Base-by-base conservation (phyloP, 2,113 vertebrate genomes). In the Gadus chalcogrammus region DNA sequence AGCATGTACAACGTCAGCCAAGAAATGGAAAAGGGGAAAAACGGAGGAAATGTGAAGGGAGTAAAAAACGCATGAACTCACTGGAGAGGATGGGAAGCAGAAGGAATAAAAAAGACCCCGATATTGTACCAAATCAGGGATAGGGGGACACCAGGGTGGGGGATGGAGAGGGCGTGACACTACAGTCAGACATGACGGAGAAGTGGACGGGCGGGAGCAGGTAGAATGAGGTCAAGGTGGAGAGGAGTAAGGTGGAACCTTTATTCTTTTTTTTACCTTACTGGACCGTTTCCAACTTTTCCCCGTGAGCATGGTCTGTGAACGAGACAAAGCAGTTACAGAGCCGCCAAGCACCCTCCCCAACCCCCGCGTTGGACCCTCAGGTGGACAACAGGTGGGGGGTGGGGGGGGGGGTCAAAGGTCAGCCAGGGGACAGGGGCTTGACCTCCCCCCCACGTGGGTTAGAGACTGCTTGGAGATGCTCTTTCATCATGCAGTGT, bases 221-320 rank as follows among this genome's bases (percentile, higher is more conserved):
- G 24, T 24, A 24, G 24, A 24, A 24, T 48, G 66, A 67, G 17
- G 79, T 70, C 3, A 4, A 78, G 79, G 68, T n/a, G 12, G 58
- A 18, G 68, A 61, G 74, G 59, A 70, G 52, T 24, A 68, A 67
- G 61, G 65, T 17, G 61, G 15, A 62, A 60, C 27, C 81, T 6
- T 87, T 87, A 86, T 82, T 91, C 85, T 82, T 58, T 58, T 58
- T 88, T 93, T 98, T 99, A 99, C 97, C 96, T 99, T 99, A 97
- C 96, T 96, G 92, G 96, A 95, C 95, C 95, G 93, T 94, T 98
- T 98, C 95, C 96, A 98, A 95, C 93, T 97, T 94, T 96, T 97
- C 95, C 95, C 97, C 95, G 95, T 96, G 94, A 95, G 94, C 94
- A 96, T 94, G 88, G 93, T 97, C 97, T 99, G 96, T 89, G 94